Conservation (phyloP, 1,140 invertebrate genomes). For the Achroia grisella region DNA sequence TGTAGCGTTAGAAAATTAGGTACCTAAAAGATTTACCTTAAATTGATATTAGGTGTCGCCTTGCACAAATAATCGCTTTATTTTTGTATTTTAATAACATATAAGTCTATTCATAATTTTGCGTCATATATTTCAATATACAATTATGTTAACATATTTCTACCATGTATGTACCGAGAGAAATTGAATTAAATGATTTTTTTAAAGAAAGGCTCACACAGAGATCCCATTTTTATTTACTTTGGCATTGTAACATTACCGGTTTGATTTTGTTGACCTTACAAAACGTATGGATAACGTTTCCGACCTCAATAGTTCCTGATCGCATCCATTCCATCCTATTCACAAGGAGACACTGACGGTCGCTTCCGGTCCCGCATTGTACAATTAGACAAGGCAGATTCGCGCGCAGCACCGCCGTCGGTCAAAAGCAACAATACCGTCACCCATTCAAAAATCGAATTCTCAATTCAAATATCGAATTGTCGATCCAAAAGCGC, state of each 20-base stretch:
- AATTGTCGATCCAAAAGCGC: constrained; percentile 67
- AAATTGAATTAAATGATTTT: too few relatives aligned
- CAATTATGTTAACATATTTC: too few relatives aligned
- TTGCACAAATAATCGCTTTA: too few relatives aligned
- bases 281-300: constrained; percentile 27
- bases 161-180: too few relatives aligned
- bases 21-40: not conserved
- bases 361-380: constrained; percentile 62
- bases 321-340: constrained; percentile 39
- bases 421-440: constrained; percentile 57
- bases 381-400: constrained; percentile 60
- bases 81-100: too few relatives aligned
- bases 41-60: too few relatives aligned
- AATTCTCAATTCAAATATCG: constrained; percentile 62
- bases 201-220: too few relatives aligned
- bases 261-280: constrained; percentile 15
- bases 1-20: constrained; percentile 30
- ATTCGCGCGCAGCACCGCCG: constrained; percentile 39
- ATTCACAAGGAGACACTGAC: constrained; percentile 57
- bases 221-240: not conserved
- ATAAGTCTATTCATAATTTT: too few relatives aligned
- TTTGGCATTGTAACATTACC: not conserved
- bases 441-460: constrained; percentile 55
- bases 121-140: too few relatives aligned
- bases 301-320: constrained; percentile 58